Conservation (phyloP, 2,113 vertebrate genomes). For the Triplophysa dalaica region DNA sequence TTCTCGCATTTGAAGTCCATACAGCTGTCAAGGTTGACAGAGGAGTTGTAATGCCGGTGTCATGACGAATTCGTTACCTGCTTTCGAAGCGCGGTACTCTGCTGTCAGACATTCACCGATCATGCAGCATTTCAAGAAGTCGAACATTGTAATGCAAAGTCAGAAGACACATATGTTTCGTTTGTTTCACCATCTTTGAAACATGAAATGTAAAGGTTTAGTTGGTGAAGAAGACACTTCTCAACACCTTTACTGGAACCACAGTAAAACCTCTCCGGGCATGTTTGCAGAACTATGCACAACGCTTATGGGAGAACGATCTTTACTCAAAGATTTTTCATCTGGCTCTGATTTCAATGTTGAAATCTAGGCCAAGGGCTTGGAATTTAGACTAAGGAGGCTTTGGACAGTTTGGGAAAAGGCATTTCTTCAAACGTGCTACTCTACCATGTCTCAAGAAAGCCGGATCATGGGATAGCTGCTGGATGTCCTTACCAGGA, state of each 20-base stretch:
- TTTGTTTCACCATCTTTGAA: too few relatives aligned
- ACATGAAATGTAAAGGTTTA: constrained; percentile 1
- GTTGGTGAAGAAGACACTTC: constrained; percentile 13
- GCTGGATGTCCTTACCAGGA: constrained; percentile 15
- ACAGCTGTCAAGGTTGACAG: too few relatives aligned
- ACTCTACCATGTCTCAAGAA: constrained; percentile 15
- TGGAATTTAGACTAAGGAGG: constrained; percentile 31
- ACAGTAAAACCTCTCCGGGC: constrained; percentile 30
- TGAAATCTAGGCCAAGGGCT: constrained; percentile 21
- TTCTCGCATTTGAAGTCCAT: too few relatives aligned
- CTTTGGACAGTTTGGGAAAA: constrained; percentile 29
- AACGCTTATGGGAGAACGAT: constrained; percentile 20
- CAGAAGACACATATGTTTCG: too few relatives aligned
- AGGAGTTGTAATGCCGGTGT: too few relatives aligned
- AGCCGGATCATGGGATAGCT: constrained; percentile 22
- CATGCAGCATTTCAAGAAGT: too few relatives aligned
- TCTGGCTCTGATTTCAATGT: constrained; percentile 48
- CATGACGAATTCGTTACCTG: too few relatives aligned
- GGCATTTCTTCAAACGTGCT: constrained; percentile 36
- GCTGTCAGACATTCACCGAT: too few relatives aligned
- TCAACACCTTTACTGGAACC: constrained; percentile 15
- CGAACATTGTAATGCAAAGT: too few relatives aligned
- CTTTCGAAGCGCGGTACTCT: too few relatives aligned
- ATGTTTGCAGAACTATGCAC: constrained; percentile 35
- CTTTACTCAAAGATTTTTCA: constrained; percentile 32